Base-by-base conservation (phyloP, 2,797 vertebrate species). In the Pogoniulus pusillus region DNA sequence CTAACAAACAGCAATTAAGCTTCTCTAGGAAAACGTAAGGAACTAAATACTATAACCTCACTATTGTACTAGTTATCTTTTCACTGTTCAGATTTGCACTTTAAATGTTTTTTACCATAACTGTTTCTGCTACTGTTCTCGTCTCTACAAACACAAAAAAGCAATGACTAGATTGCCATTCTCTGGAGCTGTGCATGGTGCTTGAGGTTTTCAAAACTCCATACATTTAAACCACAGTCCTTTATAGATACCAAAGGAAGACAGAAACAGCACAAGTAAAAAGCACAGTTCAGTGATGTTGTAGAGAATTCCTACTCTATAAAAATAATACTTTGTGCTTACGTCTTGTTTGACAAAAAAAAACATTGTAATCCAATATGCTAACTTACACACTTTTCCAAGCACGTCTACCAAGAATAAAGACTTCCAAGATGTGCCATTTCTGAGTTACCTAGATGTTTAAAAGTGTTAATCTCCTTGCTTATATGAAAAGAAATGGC, bases 81-180 rank as follows among this genome's bases (percentile, higher is more conserved):
- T 80, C 45, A 85, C n/a, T 77, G 72, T 39, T 93, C 58, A 88
- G 53, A 87, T 85, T 77, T 89, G 34, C 29, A 68, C 30, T 82
- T 86, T 71, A 64, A 89, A 62, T 63, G 32, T 77, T 89, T n/a
- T 26, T 71, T 71, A 86, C 17, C 37, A 10, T 60, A 82, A 47
- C 35, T 45, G 12, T 72, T 93, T 82, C 58, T 89, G 43, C 59
- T 82, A 32, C 34, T 88, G 24, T 81, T 81, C 39, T 79, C 83
- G 39, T 54, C 37, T n/a, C n/a, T 68, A 85, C 6, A 32, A 34
- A 81, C 11, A 62, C 4, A 89, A 71, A 74, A 74, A 77, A 29
- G 22, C 43, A 87, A 85, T 49, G 65, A 82, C 74, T 84, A 91
- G 49, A 82, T 87, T 95, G 72, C 58, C 71, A 85, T 89, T 57